phyloP scores from a whole-genome alignment of 2,888 invertebrate species.

The Apamea crenata region DNA sequence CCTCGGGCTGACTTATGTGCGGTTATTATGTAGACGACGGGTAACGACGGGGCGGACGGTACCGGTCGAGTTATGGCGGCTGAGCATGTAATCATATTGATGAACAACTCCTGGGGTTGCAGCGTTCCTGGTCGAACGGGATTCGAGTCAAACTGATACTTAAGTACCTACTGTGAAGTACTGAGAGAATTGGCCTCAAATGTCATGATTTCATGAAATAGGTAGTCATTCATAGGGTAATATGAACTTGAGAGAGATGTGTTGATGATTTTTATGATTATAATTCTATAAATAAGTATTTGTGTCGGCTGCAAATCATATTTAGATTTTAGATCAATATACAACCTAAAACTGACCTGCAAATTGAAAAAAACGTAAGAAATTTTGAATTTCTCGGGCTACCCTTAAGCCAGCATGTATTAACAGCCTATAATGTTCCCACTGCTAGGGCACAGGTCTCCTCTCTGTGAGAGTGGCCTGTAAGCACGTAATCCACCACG shows the following conservation, averaged over 20 bases:
- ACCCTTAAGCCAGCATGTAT: background rate
- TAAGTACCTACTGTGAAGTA: slow-evolving; percentile 38
- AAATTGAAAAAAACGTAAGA: background rate
- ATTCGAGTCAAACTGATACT: slow-evolving; percentile 41
- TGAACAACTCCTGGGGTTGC: slow-evolving; percentile 66
- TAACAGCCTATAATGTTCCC: too few species aligned
- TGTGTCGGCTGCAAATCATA: too few species aligned
- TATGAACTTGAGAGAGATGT: too few species aligned
- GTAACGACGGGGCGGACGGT: slow-evolving; percentile 59
- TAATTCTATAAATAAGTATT: too few species aligned
- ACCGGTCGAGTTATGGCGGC: slow-evolving; percentile 62
- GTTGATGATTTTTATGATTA: too few species aligned
- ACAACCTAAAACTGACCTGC: background rate
- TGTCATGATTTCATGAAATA: too few species aligned
- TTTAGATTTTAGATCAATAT: too few species aligned
- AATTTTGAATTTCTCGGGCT: background rate
- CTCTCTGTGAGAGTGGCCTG: too few species aligned
- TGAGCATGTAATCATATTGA: slow-evolving; percentile 73
- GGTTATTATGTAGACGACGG: slow-evolving; percentile 70
- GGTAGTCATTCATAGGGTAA: too few species aligned
- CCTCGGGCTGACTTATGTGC: slow-evolving; percentile 69
- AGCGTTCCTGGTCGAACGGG: slow-evolving; percentile 36
- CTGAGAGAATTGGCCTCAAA: background rate
- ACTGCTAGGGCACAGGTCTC: too few species aligned
- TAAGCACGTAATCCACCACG: too few species aligned